Conservation (phyloP, 2,797 vertebrate genomes). For the Catostomus latipinnis region DNA sequence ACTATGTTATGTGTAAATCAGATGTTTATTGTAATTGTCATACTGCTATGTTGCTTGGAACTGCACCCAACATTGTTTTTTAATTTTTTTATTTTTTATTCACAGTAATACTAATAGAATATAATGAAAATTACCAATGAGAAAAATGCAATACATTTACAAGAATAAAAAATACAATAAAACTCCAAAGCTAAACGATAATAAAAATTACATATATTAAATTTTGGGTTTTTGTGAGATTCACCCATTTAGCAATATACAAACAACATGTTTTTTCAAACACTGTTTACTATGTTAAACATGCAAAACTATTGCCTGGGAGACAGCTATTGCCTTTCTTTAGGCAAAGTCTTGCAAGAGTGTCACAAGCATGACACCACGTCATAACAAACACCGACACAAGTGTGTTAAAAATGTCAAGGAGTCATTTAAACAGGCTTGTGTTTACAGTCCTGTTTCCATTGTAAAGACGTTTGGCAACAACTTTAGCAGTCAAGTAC, state of each 20-base stretch:
- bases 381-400: conserved; percentile 45
- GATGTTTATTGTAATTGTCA: no score
- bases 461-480: conserved; percentile 16
- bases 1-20: no score
- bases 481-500: neutral
- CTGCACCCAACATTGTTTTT: no score
- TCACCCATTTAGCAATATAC: no score
- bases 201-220: neutral
- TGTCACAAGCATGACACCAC: conserved; percentile 30
- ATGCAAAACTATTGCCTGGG: conserved; percentile 4
- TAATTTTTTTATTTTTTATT: no score
- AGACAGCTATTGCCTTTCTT: conserved; percentile 30
- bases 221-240: no score
- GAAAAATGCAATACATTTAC: no score
- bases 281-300: neutral
- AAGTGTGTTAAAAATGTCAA: conserved; percentile 29
- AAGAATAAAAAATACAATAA: no score
- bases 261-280: neutral
- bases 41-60: no score
- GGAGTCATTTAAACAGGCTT: neutral
- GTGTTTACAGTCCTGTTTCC: conserved; percentile 28
- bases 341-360: conserved; percentile 20
- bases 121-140: no score
- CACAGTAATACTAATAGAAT: no score
- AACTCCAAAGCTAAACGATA: no score